phyloP scores from a whole-genome alignment of 2,888 invertebrate genomes.

The Onthophagus sagittarius region DNA sequence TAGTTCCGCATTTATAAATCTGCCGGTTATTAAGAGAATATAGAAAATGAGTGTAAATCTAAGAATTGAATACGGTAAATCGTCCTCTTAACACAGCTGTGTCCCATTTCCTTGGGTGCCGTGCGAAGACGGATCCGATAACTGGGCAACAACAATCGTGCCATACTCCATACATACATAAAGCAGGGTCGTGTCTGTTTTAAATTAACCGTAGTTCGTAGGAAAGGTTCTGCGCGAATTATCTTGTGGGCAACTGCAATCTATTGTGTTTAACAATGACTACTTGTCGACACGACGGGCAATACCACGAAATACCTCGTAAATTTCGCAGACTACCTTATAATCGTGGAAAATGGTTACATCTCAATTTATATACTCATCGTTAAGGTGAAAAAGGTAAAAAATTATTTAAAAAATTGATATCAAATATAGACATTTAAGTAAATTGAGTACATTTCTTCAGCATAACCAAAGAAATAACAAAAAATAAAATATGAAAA shows the following conservation, averaged over 20 bases:
- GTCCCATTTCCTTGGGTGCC: conserved; percentile 8
- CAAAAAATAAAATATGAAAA: background rate
- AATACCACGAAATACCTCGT: background rate
- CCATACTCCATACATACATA: conserved; percentile 2
- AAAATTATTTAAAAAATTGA: background rate
- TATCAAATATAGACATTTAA: background rate
- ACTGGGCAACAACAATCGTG: conserved; percentile 5
- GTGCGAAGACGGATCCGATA: conserved; percentile 2
- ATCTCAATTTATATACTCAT: background rate
- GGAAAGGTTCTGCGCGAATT: background rate
- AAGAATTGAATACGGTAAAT: conserved; percentile 8
- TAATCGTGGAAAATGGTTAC: background rate
- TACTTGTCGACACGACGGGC: background rate
- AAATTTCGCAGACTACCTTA: background rate
- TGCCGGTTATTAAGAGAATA: background rate
- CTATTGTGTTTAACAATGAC: background rate
- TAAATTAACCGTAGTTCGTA: background rate
- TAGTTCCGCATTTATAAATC: background rate
- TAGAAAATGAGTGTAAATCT: background rate
- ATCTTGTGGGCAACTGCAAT: background rate
- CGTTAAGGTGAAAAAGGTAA: background rate
- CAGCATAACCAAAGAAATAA: background rate
- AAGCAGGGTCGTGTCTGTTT: background rate
- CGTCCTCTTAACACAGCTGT: conserved; percentile 8
- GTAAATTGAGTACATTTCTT: background rate